Base-by-base conservation (phyloP, 2,888 invertebrate genomes). In the Dicycla oo region DNA sequence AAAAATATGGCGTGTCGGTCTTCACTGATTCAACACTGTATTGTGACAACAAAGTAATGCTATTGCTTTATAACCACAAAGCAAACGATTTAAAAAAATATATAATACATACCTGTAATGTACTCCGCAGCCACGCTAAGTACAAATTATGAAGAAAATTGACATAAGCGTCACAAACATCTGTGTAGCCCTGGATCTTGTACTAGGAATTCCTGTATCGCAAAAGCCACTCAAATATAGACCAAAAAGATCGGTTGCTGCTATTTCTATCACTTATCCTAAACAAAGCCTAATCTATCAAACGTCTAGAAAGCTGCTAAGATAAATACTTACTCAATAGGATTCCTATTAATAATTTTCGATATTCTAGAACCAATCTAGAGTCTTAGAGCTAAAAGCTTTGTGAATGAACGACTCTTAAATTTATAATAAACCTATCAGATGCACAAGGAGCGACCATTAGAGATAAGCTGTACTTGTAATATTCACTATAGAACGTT, bases 391-490 rank as follows among this genome's bases (percentile, higher is more conserved):
- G 69, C 75, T 77, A 73, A 71, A 79, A 69, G 80, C 71, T 76
- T 80, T 72, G 68, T 26, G 68, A 15, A 63, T 66, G 63, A 71
- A 47, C 51, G 26, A 76, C 47, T 69, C 63, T 56, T 80, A 47
- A 76, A 80, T 76, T 63, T 69, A 69, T 80, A 76, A 80, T 80
- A 71, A 80, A 76, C 81, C 80, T 81, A 80, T 80, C 81, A 80
- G 56, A 80, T 80, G 76, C 80, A 80, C 81, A 56, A 72, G 65
- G 40, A 72, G 63, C 54, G 13, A 43, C 80, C 57, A 61, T 75
- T 63, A 57, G 45, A 68, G 69, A 66, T 72, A 66, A 80, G 58
- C 69, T 80, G 62, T 68, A 65, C 54, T 51, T 34, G 53, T 58
- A 63, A 66, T 78, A 79, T 71, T 64, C 69, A 70, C 51, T 66